These are phyloP conservation scores for Nymphalis urticae DNA, from an alignment of 2,888 invertebrate species.

Conservation along the genomic window DNA sequence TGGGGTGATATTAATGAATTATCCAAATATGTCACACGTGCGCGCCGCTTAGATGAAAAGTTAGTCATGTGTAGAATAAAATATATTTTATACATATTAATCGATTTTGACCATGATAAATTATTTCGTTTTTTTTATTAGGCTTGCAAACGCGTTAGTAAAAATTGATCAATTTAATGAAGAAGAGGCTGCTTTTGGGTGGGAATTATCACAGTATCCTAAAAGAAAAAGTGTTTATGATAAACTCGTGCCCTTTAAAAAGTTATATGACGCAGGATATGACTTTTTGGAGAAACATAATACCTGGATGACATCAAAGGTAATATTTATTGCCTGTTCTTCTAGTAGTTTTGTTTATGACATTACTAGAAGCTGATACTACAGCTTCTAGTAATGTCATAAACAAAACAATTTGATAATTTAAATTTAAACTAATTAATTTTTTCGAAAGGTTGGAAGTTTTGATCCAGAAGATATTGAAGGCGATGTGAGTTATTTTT, in stretches of 20 bases:
- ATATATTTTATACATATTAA: neutral
- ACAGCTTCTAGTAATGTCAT: neutral
- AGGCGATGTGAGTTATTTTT: constrained; percentile 84
- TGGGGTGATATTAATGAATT: constrained; percentile 94
- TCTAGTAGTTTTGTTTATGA: no score
- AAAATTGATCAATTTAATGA: constrained; percentile 94
- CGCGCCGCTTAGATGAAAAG: constrained; percentile 88
- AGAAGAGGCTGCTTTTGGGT: constrained; percentile 94
- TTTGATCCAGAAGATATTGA: constrained; percentile 95
- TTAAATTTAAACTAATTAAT: neutral
- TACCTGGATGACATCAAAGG: constrained; percentile 90
- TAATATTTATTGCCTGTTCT: constrained; percentile 36
- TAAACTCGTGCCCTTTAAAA: constrained; percentile 91
- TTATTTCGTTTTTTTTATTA: constrained; percentile 40
- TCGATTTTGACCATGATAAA: neutral
- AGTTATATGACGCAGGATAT: constrained; percentile 92
- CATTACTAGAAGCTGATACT: no score
- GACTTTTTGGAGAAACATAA: constrained; percentile 92
- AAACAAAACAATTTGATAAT: neutral
- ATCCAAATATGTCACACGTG: constrained; percentile 90
- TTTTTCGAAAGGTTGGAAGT: constrained; percentile 84
- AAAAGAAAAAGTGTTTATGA: constrained; percentile 89
- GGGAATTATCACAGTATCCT: constrained; percentile 94
- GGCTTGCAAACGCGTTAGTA: constrained; percentile 87
- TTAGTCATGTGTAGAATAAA: constrained; percentile 45